Base-by-base conservation (phyloP, 1,140 invertebrate genomes). In the Sarcophaga peregrina region DNA sequence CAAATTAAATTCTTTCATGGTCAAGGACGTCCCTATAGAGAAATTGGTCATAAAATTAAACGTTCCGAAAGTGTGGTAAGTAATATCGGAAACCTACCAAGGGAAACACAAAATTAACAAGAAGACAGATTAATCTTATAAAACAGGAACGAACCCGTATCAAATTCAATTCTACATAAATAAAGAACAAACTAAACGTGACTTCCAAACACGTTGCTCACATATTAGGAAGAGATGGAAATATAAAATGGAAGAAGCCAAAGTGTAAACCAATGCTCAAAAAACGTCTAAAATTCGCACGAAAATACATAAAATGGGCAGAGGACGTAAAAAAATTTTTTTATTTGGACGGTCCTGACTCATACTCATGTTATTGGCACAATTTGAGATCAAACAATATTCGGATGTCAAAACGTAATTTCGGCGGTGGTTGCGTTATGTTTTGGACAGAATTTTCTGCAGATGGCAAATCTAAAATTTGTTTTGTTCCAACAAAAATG, bases 321-420 rank as follows among this genome's bases (percentile, higher is more conserved):
- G n/a, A 72, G n/a, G 62, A 72, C 62, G 62, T 17, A 20, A 72
- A 78, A n/a, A 84, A 83, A 74, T 83, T 85, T n/a, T n/a, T n/a
- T 80, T 82, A 83, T 84, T 75, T 86, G 52, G 82, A 84, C 50
- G 84, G 84, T 75, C 84, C 81, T 80, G 81, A 85, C 84, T 83
- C 75, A n/a, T n/a, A n/a, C n/a, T n/a, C n/a, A n/a, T n/a, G n/a
- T n/a, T n/a, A n/a, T n/a, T n/a, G n/a, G n/a, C 82, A 84, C 83
- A 83, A 83, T 83, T 83, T 85, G 83, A 76, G 82, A 82, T 84
- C 84, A 73, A 81, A 54, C 52, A 15, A 84, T 20, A 48, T 10
- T 48, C 46, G 54, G 54, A 9, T 78, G 13, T 78, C 75, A 8
- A 78, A 78, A 50, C 45, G 75, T 47, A 72, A 72, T 72, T 72